Evolutionary conservation across 1,140 invertebrate genomes (phyloP).

Genomic region (Zaprionus ornatus): DNA sequence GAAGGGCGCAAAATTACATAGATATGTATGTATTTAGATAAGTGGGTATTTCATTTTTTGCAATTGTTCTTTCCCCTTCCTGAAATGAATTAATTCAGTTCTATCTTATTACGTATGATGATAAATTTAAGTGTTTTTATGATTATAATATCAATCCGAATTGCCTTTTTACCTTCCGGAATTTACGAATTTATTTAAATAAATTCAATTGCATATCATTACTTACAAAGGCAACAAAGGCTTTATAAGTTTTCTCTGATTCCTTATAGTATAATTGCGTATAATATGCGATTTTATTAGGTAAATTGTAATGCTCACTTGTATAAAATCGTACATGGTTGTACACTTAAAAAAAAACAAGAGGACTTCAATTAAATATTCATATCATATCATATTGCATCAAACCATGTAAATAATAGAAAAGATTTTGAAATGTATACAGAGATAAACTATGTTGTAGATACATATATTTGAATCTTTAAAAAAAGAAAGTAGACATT

Average conservation of each 20-base stretch:
- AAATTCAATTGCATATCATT: not conserved
- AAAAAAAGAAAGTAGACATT: not conserved
- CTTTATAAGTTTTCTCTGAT: not conserved
- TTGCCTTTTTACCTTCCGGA: not conserved
- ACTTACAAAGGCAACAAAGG: too few relatives aligned
- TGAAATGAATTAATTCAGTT: too few relatives aligned
- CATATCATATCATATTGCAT: too few relatives aligned
- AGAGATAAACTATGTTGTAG: too few relatives aligned
- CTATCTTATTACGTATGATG: too few relatives aligned
- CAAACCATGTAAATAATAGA: too few relatives aligned
- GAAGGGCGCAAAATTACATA: not conserved
- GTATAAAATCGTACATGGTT: too few relatives aligned
- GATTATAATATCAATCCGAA: not conserved
- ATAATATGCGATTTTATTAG: not conserved
- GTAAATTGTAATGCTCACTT: not conserved
- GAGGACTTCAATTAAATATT: too few relatives aligned
- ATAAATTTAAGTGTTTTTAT: not conserved
- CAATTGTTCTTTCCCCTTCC: too few relatives aligned
- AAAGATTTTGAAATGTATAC: too few relatives aligned
- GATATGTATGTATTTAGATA: not conserved
- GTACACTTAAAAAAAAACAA: not conserved
- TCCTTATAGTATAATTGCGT: not conserved
- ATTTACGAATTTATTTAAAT: not conserved
- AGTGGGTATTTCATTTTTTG: too few relatives aligned
- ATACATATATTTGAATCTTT: too few relatives aligned